phyloP scores from a whole-genome alignment of 2,888 invertebrate species.

The Sycophila texana region DNA sequence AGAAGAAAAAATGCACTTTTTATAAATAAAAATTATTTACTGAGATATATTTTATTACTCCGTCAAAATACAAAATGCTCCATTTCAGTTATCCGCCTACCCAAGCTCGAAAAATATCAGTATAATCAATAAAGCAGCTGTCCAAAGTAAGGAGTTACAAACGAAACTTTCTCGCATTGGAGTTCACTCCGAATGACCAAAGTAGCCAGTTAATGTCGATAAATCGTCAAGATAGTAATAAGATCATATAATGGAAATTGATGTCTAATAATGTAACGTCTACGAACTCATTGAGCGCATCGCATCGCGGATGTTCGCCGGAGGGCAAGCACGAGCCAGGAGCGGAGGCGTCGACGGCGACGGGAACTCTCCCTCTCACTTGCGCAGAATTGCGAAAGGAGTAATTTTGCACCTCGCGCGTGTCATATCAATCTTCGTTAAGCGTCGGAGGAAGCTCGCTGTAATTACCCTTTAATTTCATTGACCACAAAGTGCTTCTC shows the following conservation, averaged over 20 bases:
- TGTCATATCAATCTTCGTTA: slow-evolving; percentile 64
- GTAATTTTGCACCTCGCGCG: slow-evolving; percentile 57
- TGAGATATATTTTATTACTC: too few species aligned
- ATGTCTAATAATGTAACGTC: slow-evolving; percentile 54
- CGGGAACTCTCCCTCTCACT: slow-evolving; percentile 29
- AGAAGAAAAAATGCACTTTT: background rate
- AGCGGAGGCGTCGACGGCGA: background rate
- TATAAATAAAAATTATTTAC: background rate
- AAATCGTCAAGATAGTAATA: slow-evolving; percentile 29
- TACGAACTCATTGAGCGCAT: slow-evolving; percentile 45
- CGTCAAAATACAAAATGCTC: too few species aligned
- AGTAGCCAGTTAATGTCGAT: slow-evolving; percentile 30
- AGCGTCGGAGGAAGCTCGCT: slow-evolving; percentile 58
- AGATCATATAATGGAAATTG: slow-evolving; percentile 55
- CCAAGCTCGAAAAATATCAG: too few species aligned
- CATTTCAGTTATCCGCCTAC: too few species aligned
- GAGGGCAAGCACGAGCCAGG: background rate
- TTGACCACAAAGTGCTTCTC: slow-evolving; percentile 60
- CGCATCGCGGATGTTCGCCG: background rate
- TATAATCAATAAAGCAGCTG: too few species aligned
- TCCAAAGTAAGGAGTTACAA: too few species aligned
- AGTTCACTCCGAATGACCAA: slow-evolving; percentile 28
- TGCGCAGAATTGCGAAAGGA: slow-evolving; percentile 53
- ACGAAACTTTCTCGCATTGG: too few species aligned
- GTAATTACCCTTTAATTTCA: slow-evolving; percentile 65